Evolutionary conservation across 1,140 invertebrate species (phyloP).

Genomic region (Tribolium castaneum): DNA sequence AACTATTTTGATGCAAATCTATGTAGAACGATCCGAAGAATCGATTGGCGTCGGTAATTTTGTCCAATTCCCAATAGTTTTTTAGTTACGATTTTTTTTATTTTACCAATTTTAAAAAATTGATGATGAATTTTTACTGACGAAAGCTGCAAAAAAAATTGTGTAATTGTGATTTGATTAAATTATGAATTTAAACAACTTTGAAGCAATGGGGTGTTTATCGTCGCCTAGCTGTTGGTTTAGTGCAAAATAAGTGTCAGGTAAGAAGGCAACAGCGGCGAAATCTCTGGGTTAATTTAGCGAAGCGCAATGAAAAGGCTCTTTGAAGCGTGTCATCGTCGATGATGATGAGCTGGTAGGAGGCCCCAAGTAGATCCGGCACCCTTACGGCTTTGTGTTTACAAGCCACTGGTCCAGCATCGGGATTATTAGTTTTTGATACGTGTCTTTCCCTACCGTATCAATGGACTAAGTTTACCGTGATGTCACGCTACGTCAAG

Average conservation of each 20-base stretch:
- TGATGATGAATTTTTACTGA: no score
- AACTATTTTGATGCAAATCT: no score
- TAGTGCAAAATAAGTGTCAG: not conserved
- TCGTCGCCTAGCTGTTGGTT: no score
- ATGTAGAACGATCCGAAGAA: no score
- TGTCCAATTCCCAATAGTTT: no score
- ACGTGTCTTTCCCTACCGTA: slow-evolving; percentile 25
- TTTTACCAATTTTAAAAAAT: no score
- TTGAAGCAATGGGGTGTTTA: no score
- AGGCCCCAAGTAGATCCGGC: slow-evolving; percentile 21
- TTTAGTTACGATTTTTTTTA: no score
- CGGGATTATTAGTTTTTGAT: slow-evolving; percentile 49
- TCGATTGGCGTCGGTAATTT: no score
- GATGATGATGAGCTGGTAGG: slow-evolving; percentile 33
- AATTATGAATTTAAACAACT: no score
- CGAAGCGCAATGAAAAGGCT: slow-evolving; percentile 24
- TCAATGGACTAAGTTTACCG: slow-evolving; percentile 42
- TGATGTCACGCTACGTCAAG: slow-evolving; percentile 40
- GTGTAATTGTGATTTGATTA: no score
- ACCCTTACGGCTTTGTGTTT: slow-evolving; percentile 44
- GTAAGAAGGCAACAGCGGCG: not conserved
- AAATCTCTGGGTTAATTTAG: slow-evolving; percentile 34
- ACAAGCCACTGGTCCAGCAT: slow-evolving; percentile 41
- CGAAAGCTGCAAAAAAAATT: no score
- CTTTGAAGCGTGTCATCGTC: slow-evolving; percentile 19